Evolutionary conservation across 2,113 vertebrate species (phyloP).

Genomic region (Labeo catla): DNA sequence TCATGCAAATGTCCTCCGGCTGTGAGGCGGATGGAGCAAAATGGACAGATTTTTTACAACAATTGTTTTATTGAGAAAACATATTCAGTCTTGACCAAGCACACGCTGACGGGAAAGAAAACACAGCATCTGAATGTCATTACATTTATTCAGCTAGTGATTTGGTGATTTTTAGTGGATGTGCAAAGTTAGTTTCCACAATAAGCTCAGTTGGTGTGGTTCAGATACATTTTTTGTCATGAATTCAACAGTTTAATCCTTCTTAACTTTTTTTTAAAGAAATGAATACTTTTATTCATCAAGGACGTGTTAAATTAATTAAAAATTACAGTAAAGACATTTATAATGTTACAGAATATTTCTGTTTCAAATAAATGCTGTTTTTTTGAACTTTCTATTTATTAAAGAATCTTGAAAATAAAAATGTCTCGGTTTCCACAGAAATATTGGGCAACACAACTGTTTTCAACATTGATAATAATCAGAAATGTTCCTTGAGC

Average conservation of each 20-base stretch:
- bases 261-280: no score
- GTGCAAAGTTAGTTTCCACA: neutral
- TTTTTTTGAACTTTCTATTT: neutral
- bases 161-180: neutral
- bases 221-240: no score
- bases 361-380: neutral
- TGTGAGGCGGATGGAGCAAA: neutral
- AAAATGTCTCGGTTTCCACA: neutral
- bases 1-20: neutral
- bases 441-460: neutral
- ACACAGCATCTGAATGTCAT: neutral
- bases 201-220: neutral
- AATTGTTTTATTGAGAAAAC: neutral
- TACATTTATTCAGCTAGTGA: neutral
- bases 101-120: neutral
- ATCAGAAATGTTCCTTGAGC: neutral
- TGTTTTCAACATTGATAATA: neutral
- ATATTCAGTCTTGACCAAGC: neutral
- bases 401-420: neutral
- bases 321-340: neutral
- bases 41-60: neutral
- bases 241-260: no score
- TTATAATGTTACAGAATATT: neutral
- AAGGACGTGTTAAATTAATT: neutral
- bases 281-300: neutral